Percentiles rank a stretch among this genome's conserved stretches.
Conservation (phyloP, 1,140 invertebrate species). For the Drosophila nigrodunni region DNA sequence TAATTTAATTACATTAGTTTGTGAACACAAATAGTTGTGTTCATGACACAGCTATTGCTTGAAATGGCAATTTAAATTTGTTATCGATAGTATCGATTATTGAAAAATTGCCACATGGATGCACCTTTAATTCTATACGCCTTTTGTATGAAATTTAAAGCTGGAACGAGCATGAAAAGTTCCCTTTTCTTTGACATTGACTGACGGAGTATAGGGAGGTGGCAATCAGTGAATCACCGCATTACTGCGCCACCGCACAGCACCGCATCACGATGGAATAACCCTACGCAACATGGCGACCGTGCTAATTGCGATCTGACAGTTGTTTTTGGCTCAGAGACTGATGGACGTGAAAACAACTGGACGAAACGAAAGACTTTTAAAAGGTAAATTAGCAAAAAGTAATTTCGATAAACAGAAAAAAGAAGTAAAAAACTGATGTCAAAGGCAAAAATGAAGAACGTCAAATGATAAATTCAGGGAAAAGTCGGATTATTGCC, state of each 20-base stretch:
- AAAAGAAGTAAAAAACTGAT: slow-evolving; percentile 2
- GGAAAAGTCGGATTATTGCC: slow-evolving; percentile 13
- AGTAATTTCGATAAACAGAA: not conserved
- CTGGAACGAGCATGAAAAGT: not conserved
- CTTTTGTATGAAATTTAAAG: not conserved
- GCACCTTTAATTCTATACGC: too few relatives aligned
- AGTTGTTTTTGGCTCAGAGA: slow-evolving; percentile 35
- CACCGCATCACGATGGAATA: not conserved
- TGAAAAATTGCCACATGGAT: too few relatives aligned
- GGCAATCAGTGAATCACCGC: not conserved
- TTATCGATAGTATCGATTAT: not conserved
- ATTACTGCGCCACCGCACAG: not conserved
- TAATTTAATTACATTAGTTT: too few relatives aligned
- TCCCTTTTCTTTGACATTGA: not conserved
- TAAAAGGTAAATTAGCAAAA: not conserved
- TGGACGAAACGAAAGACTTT: slow-evolving; percentile 15
- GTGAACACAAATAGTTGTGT: too few relatives aligned
- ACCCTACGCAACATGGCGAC: slow-evolving; percentile 57
- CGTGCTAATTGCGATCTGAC: slow-evolving; percentile 66
- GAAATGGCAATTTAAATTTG: too few relatives aligned
- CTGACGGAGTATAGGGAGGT: not conserved
- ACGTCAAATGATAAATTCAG: not conserved
- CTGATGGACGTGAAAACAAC: slow-evolving; percentile 25
- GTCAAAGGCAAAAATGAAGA: not conserved
- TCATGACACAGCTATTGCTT: too few relatives aligned